These are phyloP conservation scores for Caenorhabditis elegans DNA, from an alignment of 1,140 invertebrate species.

Conservation along the genomic window DNA sequence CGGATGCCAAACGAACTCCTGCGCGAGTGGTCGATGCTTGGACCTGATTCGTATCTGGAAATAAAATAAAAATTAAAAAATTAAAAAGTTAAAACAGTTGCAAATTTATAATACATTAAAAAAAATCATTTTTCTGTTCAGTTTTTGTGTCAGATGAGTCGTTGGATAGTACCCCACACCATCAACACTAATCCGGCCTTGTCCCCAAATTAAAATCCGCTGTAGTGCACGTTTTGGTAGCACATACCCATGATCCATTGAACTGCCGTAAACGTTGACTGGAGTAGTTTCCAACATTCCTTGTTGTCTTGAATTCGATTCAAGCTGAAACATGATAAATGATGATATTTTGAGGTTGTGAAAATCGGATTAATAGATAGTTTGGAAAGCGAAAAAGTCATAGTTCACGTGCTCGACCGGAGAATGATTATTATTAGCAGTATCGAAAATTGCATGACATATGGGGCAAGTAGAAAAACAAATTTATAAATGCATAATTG, in stretches of 20 bases:
- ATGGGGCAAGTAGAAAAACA: too few species aligned
- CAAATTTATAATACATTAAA: too few species aligned
- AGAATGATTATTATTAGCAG: too few species aligned
- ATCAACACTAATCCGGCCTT: conserved; percentile 2
- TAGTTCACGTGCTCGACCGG: too few species aligned
- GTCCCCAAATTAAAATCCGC: background rate
- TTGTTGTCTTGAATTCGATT: background rate
- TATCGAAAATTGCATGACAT: too few species aligned
- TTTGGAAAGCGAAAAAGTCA: too few species aligned
- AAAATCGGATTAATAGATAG: too few species aligned
- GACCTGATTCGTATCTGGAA: conserved; percentile 10
- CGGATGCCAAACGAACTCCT: conserved; percentile 13
- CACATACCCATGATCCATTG: conserved; percentile 18
- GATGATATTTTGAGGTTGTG: too few species aligned
- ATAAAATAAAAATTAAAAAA: background rate
- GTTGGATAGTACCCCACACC: too few species aligned
- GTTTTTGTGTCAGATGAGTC: too few species aligned
- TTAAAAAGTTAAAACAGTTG: too few species aligned
- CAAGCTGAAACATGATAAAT: background rate
- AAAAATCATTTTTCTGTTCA: background rate
- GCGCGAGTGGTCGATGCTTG: conserved; percentile 17
- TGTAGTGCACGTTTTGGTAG: background rate
- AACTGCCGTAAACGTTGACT: conserved; percentile 3
- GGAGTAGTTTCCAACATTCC: conserved; percentile 15
- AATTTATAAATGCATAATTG: too few species aligned